A percentile compares a stretch with the other conserved stretches of the same genome.
phyloP scores from a whole-genome alignment of 2,888 invertebrate genomes.

The Ochlodes sylvanus region DNA sequence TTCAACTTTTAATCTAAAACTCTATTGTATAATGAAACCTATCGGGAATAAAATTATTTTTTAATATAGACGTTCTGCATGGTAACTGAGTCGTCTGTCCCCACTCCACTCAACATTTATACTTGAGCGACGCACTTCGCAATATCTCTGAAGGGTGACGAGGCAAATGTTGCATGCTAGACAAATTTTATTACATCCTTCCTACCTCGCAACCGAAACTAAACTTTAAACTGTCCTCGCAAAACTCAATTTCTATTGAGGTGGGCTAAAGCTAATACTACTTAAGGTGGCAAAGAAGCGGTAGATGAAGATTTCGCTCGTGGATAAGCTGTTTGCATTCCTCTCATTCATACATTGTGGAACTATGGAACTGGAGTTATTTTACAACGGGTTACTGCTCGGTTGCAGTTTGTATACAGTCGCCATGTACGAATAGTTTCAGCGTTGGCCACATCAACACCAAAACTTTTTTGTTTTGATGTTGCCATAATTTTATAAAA shows the following conservation, averaged over 20 bases:
- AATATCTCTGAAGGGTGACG: conserved; percentile 62
- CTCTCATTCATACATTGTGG: conserved; percentile 10
- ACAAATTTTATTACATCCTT: conserved; percentile 61
- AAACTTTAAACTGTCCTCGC: conserved; percentile 39
- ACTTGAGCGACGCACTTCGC: conserved; percentile 48
- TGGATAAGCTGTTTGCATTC: conserved; percentile 55
- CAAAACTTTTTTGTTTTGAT: no score
- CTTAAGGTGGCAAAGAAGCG: conserved; percentile 51
- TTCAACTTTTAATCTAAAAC: no score
- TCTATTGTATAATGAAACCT: no score
- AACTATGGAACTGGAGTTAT: neutral
- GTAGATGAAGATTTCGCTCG: conserved; percentile 53
- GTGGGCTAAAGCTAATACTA: conserved; percentile 43
- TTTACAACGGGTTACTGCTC: neutral
- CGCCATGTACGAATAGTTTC: no score
- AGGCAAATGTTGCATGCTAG: conserved; percentile 64
- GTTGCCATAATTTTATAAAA: no score
- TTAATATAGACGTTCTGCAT: conserved; percentile 4
- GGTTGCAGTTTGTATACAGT: neutral
- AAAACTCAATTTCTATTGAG: conserved; percentile 41
- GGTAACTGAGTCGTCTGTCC: conserved; percentile 22
- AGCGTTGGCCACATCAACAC: no score
- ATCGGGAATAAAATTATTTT: neutral
- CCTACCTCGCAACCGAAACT: conserved; percentile 38
- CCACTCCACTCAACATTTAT: conserved; percentile 42